Percentiles rank a stretch among this genome's conserved stretches.
Evolutionary conservation across 1,140 invertebrate genomes (phyloP).

Genomic region (Hylaeus anthracinus): DNA sequence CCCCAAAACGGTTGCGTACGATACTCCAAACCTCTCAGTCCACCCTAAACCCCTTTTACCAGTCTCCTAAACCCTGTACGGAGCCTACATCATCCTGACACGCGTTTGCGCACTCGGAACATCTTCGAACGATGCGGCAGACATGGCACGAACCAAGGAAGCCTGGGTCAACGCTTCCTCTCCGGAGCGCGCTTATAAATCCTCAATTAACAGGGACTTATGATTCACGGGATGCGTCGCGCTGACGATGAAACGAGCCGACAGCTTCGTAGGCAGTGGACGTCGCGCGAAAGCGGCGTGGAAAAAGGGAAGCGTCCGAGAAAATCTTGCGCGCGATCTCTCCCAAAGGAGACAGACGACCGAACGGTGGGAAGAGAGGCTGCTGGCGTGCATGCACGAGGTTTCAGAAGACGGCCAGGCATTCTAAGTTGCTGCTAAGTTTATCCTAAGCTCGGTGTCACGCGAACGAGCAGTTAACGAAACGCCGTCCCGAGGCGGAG

Average conservation of each 20-base stretch:
- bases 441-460: conserved; percentile 64
- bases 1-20: no score
- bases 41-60: no score
- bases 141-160: not conserved
- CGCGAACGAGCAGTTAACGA: conserved; percentile 57
- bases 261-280: conserved; percentile 29
- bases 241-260: conserved; percentile 21
- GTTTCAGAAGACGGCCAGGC: conserved; percentile 8
- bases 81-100: no score
- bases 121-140: no score
- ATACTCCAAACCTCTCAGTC: no score
- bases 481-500: conserved; percentile 57
- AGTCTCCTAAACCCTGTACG: no score
- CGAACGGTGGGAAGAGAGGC: not conserved
- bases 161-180: conserved; percentile 8
- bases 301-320: conserved; percentile 49
- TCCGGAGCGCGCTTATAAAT: conserved; percentile 22
- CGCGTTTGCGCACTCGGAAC: no score
- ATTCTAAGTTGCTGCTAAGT: conserved; percentile 68
- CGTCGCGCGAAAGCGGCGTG: conserved; percentile 39
- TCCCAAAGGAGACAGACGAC: conserved; percentile 8
- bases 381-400: conserved; percentile 18
- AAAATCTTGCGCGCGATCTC: conserved; percentile 50
- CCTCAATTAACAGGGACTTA: conserved; percentile 42
- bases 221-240: conserved; percentile 26